A percentile compares a stretch with the other conserved stretches of the same genome.
phyloP scores from a whole-genome alignment of 1,140 invertebrate genomes.

The Ganaspis sp. region DNA sequence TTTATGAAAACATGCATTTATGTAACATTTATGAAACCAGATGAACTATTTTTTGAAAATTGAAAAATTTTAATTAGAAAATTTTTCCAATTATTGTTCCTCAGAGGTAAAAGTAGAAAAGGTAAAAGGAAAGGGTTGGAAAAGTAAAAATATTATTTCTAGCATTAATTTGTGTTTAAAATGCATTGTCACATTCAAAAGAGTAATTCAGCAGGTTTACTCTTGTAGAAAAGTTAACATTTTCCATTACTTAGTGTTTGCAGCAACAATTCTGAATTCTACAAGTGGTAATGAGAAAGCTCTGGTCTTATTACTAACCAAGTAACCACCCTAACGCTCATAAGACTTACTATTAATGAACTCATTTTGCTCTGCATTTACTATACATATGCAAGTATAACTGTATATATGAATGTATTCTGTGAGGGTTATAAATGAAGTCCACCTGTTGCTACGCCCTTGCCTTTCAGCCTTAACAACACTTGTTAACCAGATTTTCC shows the following conservation, averaged over 20 bases:
- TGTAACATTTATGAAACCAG: too few relatives aligned
- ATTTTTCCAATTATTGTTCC: too few relatives aligned
- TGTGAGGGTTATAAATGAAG: constrained; percentile 40
- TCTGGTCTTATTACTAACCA: background rate
- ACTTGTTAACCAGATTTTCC: background rate
- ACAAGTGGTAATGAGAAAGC: background rate
- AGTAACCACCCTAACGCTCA: background rate
- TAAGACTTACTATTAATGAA: background rate
- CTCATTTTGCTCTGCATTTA: background rate
- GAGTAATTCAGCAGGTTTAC: background rate
- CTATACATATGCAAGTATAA: background rate
- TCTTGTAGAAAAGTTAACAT: background rate
- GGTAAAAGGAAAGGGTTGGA: too few relatives aligned
- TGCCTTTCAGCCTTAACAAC: constrained; percentile 11
- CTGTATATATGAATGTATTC: background rate
- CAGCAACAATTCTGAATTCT: background rate
- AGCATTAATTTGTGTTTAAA: background rate
- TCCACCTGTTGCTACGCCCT: constrained; percentile 65
- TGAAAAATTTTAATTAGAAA: too few relatives aligned
- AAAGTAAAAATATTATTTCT: too few relatives aligned
- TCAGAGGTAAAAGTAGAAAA: too few relatives aligned
- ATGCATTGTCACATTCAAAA: background rate
- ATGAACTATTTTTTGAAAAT: too few relatives aligned
- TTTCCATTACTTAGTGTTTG: background rate
- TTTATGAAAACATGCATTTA: too few relatives aligned